A percentile compares a stretch with the other conserved stretches of the same genome.
Conservation (phyloP, 2,113 vertebrate genomes). For the Pomatorhinus ruficollis region DNA sequence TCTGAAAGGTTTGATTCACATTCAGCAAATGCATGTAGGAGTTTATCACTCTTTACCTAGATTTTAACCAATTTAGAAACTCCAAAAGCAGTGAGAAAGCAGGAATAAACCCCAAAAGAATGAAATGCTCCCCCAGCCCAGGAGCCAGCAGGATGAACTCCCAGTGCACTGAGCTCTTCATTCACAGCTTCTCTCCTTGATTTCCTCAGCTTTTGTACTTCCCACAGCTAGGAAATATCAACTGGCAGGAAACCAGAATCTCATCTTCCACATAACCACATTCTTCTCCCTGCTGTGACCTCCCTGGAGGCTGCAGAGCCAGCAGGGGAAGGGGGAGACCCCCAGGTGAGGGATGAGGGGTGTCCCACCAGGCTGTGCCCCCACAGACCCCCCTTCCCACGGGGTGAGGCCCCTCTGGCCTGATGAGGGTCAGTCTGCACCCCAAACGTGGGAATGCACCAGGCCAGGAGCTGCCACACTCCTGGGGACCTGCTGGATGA, state of each 20-base stretch:
- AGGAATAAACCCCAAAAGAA: not conserved
- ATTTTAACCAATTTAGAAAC: not conserved
- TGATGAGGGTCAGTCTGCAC: rapidly evolving
- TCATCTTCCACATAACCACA: not conserved
- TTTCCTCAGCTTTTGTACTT: not conserved
- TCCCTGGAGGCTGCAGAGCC: not conserved
- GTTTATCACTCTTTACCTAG: not conserved
- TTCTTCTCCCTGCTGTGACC: not conserved
- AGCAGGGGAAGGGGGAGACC: not conserved
- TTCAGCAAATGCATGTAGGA: not conserved
- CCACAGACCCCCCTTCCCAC: not conserved
- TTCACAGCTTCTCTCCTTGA: not conserved
- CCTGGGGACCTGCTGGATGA: rapidly evolving
- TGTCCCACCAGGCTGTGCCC: not conserved
- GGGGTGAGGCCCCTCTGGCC: not conserved
- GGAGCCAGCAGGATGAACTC: not conserved
- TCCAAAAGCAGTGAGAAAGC: not conserved
- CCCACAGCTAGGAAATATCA: not conserved
- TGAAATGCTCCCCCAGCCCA: not conserved
- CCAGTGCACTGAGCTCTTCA: not conserved
- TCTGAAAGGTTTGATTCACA: not conserved
- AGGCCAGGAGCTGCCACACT: rapidly evolving
- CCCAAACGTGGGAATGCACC: not conserved
- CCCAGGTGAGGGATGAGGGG: not conserved
- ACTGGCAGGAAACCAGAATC: not conserved